Base-by-base conservation (phyloP, 2,888 invertebrate genomes). In the Resseliella maxima region DNA sequence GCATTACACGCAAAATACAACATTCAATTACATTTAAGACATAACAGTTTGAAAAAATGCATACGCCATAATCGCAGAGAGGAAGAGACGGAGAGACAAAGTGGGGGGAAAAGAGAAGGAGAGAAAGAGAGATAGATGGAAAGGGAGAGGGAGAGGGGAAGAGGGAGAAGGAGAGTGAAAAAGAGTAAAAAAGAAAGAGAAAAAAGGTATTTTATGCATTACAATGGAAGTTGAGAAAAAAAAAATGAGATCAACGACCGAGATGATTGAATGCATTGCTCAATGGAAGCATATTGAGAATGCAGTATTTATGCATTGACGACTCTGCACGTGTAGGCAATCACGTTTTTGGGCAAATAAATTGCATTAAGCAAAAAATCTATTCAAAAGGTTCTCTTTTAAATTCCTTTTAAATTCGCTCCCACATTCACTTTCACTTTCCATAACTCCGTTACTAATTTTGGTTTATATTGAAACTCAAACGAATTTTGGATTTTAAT, bases 1-100 rank as follows among this genome's bases (percentile, higher is more conserved):
- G 72, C 72, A 72, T 72, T 72, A 72, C 72, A 72, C 72, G 72
- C 72, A 72, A 72, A 72, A 72, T 72, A 72, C 72, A 72, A 72
- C 72, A 72, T 72, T 72, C 72, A 72, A 31, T 72, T 72, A 72
- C 72, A 72, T 72, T 72, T 72, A 31, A 72, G 31, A 72, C 72
- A n/a, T 15, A 12, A 3, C 24, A 50, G 2, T 15, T 50, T 8
- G 15, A 50, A 8, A 50, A 18, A 35, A 72, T 72, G 31, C 72
- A 72, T 12, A 72, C 31, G 15, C 31, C 31, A 31, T 35, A 72
- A 72, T 72, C 31, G 72, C 72, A 31, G 2, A 15, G 35, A 31
- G 2, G 50, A 50, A 18, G 21, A 50, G 21, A 50, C 6, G 12
- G 41, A 41, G 41, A 41, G 41, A 41, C 6, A 41, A 12, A 41